Base-by-base conservation (phyloP, 2,888 invertebrate genomes). In the Thyatira batis region DNA sequence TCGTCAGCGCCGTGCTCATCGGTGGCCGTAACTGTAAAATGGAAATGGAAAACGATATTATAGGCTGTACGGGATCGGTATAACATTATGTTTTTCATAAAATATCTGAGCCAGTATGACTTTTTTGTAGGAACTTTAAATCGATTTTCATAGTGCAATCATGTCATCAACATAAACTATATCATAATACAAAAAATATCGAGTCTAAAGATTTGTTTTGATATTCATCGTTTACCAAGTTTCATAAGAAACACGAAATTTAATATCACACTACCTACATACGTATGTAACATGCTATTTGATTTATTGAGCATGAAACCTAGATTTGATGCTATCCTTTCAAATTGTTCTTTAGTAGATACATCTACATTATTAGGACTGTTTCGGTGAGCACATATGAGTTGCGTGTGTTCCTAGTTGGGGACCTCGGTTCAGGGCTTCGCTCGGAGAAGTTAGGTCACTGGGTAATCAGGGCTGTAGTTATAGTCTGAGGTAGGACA, bases 21-120 rank as follows among this genome's bases (percentile, higher is more conserved):
- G 90, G 89, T 66, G 91, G 90, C 85, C 92, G 91, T 77, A 92
- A 87, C 92, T 91, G 87, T 60, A 91, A 89, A 58, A 57, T 55
- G 67, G 73, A 64, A 20, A 56, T n/a, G n/a, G 23, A 13, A 39
- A 17, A 39, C 8, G 8, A 17, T 17, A 30, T n/a, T 43, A 25
- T 20, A 17, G 20, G 10, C 20, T 43, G 4, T 13, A 5, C 4
- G 3, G 4, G 4, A 11, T 33, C 4, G 33, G 13, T 33, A 9
- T 30, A 30, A 30, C 8, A 30, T 8, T 30, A 3, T 30, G 8
- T 30, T 10, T 30, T 8, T 10, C 8, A 30, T 30, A 1, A 2
- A 1, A 2, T 30, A 1, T 30, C 30, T 30, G n/a, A 23, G 23
- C 6, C 23, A 6, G 6, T 23, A 4, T 23, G 23, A 23, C 3